Conservation (phyloP, 1,140 invertebrate genomes). For the Acromyrmex heyeri region DNA sequence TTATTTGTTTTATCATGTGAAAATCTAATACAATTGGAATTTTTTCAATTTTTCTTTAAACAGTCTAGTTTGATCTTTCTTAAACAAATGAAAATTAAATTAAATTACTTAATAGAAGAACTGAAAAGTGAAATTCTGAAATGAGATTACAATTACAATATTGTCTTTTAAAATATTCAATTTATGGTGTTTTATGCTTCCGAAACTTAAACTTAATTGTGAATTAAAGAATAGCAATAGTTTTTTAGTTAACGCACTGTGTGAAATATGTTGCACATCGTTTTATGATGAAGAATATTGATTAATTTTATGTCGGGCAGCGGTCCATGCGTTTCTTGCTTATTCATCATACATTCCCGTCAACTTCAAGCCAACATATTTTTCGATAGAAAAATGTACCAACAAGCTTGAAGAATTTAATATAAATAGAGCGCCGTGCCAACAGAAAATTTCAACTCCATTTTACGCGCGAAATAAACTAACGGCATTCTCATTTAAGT, state of each 20-base stretch:
- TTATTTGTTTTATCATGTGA: conserved; percentile 11
- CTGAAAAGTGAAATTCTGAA: background rate
- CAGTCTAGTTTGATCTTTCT: background rate
- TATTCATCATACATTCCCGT: conserved; percentile 27
- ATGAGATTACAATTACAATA: background rate
- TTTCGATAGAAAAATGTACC: conserved; percentile 30
- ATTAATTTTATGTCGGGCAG: conserved; percentile 23
- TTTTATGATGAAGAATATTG: background rate
- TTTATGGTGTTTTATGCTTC: background rate
- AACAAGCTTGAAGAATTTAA: conserved; percentile 46
- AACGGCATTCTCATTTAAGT: conserved; percentile 33
- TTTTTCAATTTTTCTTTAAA: background rate
- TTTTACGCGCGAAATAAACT: conserved; percentile 16
- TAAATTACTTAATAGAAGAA: background rate
- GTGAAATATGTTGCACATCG: background rate
- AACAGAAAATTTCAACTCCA: conserved; percentile 21
- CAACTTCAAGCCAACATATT: conserved; percentile 3
- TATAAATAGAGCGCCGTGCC: background rate
- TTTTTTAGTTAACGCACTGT: background rate
- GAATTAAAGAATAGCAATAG: conserved; percentile 7
- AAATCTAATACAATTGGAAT: background rate
- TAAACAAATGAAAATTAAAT: background rate
- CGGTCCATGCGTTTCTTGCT: conserved; percentile 6
- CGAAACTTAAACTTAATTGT: background rate
- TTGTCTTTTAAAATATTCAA: background rate